Conservation (phyloP, 2,888 invertebrate species). For the Allophyes oxyacanthae region DNA sequence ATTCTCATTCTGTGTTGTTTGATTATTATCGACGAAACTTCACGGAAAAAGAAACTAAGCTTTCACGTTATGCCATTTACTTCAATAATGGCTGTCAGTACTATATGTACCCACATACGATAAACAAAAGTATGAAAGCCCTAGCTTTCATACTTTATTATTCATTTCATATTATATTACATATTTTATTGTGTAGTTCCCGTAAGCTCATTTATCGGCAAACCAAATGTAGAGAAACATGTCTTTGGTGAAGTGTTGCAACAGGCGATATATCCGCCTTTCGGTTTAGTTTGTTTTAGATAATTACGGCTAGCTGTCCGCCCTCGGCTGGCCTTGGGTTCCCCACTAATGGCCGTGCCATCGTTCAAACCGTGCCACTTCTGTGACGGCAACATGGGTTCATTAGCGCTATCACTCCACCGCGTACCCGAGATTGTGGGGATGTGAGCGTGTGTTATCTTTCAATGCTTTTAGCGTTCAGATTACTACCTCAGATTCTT, state of each 20-base stretch:
- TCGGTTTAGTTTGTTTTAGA: constrained; percentile 74
- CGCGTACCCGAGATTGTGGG: constrained; percentile 72
- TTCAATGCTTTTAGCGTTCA: constrained; percentile 81
- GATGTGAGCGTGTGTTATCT: constrained; percentile 78
- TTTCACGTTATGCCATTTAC: constrained; percentile 9
- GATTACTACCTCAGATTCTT: constrained; percentile 74
- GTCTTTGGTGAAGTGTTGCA: constrained; percentile 50
- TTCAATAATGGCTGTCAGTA: not conserved
- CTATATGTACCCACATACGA: not conserved
- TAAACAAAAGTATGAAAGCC: not conserved
- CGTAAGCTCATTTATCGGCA: constrained; percentile 42
- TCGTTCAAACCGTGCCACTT: constrained; percentile 80
- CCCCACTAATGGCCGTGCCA: constrained; percentile 77
- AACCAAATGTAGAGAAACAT: constrained; percentile 43
- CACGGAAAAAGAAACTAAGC: constrained; percentile 11
- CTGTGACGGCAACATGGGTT: constrained; percentile 85
- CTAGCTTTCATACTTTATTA: too few species aligned
- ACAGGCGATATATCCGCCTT: constrained; percentile 66
- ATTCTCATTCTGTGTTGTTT: constrained; percentile 15
- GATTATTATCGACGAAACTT: constrained; percentile 21
- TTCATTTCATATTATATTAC: too few species aligned
- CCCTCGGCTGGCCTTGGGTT: constrained; percentile 77
- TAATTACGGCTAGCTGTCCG: constrained; percentile 82
- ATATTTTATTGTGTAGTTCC: constrained; percentile 4
- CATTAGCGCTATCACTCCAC: constrained; percentile 85